These are phyloP conservation scores for Tiaroga cobitis DNA, from an alignment of 2,797 vertebrate genomes.

Conservation along the genomic window DNA sequence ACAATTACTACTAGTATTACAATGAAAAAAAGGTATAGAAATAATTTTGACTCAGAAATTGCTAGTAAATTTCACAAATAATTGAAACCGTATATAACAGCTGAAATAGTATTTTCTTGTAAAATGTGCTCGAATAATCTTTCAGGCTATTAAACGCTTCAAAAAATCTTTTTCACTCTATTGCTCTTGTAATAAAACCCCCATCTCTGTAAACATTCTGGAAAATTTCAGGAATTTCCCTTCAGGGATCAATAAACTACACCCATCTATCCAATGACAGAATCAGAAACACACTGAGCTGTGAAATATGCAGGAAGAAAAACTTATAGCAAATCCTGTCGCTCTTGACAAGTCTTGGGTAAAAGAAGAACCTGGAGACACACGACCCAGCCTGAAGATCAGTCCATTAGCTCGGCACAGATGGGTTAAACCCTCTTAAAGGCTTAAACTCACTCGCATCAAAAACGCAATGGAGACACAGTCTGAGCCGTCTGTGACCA, in stretches of 20 bases:
- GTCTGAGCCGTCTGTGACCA: slow-evolving; percentile 47
- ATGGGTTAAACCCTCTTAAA: slow-evolving; percentile 66
- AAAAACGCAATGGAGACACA: slow-evolving; percentile 58
- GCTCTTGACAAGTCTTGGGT: background rate
- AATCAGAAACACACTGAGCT: background rate
- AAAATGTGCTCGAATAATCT: background rate
- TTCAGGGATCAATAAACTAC: background rate
- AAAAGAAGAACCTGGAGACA: background rate
- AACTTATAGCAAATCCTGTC: background rate
- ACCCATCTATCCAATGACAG: background rate
- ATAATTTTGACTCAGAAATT: too few species aligned
- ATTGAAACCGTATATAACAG: background rate
- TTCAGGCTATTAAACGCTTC: background rate
- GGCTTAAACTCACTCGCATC: slow-evolving; percentile 65
- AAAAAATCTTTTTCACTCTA: background rate
- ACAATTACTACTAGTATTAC: background rate
- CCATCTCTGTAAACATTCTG: background rate
- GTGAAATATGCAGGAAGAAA: background rate
- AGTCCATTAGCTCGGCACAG: slow-evolving; percentile 39
- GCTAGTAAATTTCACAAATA: background rate
- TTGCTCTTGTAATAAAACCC: background rate
- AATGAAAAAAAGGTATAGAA: too few species aligned
- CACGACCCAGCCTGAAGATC: slow-evolving; percentile 23
- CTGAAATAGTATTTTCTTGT: background rate
- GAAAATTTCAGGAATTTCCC: background rate